Evolutionary conservation across 2,888 invertebrate genomes (phyloP).

Genomic region (Drosophila setosimentum): DNA sequence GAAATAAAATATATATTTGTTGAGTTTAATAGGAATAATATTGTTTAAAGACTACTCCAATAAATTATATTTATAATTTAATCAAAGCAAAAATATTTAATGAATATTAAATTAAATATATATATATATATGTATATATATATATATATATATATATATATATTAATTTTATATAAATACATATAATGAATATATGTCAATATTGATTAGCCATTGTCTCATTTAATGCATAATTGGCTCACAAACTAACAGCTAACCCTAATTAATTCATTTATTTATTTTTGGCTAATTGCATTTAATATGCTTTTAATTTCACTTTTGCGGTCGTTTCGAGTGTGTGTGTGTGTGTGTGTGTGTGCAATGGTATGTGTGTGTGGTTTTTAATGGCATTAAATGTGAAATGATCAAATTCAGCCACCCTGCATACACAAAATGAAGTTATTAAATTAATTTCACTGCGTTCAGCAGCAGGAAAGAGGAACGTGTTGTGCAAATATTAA

Average conservation of each 20-base stretch:
- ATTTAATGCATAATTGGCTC: constrained; percentile 21
- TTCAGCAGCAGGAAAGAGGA: neutral
- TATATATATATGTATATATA: neutral
- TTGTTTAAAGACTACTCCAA: neutral
- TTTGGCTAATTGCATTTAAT: constrained; percentile 27
- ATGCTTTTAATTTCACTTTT: constrained; percentile 52
- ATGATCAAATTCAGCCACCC: too few relatives aligned
- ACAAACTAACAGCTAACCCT: constrained; percentile 10
- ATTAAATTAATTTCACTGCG: constrained; percentile 69
- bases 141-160: too few relatives aligned
- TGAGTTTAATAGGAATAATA: neutral
- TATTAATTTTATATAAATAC: neutral
- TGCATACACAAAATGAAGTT: constrained; percentile 60
- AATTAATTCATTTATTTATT: constrained; percentile 34
- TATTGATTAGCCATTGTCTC: constrained; percentile 10
- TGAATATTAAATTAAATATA: neutral
- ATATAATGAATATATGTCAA: neutral
- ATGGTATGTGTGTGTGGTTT: constrained; percentile 14
- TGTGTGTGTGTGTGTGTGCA: neutral
- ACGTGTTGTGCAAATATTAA: constrained; percentile 55
- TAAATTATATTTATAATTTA: neutral
- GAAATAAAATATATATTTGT: neutral
- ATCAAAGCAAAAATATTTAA: neutral
- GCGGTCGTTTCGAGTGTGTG: constrained; percentile 13
- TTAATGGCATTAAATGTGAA: constrained; percentile 46